Conservation (phyloP, 1,140 invertebrate species). For the Lerema accius region DNA sequence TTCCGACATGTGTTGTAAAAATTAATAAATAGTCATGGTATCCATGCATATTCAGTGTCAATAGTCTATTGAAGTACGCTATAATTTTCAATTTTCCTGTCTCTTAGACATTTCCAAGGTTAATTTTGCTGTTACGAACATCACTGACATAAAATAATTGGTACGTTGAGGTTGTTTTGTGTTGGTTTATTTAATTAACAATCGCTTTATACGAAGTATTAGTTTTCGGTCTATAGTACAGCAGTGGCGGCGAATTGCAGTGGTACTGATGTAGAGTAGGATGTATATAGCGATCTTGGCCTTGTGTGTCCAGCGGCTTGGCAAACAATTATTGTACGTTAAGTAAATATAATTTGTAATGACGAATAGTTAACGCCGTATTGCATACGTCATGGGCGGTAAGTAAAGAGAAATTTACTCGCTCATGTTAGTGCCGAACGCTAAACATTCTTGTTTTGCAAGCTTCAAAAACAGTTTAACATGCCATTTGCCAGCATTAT, state of each 20-base stretch:
- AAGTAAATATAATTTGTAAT: conserved; percentile 39
- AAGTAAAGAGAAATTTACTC: conserved; percentile 47
- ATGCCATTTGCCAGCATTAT: background rate
- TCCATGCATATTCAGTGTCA: conserved; percentile 13
- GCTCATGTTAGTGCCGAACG: conserved; percentile 9
- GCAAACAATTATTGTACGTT: conserved; percentile 44
- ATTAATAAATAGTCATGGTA: conserved; percentile 14
- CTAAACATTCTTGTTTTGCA: background rate
- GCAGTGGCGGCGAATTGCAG: background rate
- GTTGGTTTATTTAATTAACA: conserved; percentile 73
- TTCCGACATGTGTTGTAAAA: conserved; percentile 13
- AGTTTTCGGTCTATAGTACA: conserved; percentile 37
- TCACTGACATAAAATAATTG: conserved; percentile 54
- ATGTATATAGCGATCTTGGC: conserved; percentile 52
- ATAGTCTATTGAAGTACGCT: conserved; percentile 24
- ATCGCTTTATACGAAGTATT: conserved; percentile 48
- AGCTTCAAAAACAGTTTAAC: background rate
- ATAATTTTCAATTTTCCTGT: conserved; percentile 42
- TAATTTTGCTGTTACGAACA: conserved; percentile 54
- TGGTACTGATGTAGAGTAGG: conserved; percentile 41
- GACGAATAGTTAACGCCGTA: conserved; percentile 39
- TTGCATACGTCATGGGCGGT: conserved; percentile 61
- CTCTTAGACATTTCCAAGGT: conserved; percentile 66
- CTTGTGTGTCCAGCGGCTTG: conserved; percentile 56
- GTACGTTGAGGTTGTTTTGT: conserved; percentile 54